phyloP scores from a whole-genome alignment of 2,888 invertebrate genomes.

The Thumatha senex region DNA sequence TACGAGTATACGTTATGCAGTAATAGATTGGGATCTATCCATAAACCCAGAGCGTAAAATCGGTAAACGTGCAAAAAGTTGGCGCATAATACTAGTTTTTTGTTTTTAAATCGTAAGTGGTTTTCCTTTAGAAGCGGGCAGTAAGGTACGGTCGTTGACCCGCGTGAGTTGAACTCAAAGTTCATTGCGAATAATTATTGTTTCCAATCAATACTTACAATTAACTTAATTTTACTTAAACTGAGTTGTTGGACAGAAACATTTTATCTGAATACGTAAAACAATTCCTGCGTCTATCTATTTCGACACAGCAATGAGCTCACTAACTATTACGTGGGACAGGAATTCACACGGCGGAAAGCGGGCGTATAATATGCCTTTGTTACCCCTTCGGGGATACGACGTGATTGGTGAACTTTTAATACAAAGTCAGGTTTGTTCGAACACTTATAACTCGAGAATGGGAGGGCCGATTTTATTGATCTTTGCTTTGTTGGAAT shows the following conservation, averaged over 20 bases:
- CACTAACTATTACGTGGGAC: too few relatives aligned
- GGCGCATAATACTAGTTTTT: slow-evolving; percentile 14
- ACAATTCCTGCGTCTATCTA: too few relatives aligned
- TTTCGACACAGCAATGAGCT: too few relatives aligned
- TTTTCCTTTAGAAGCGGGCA: slow-evolving; percentile 21
- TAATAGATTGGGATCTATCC: not conserved
- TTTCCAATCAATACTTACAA: not conserved
- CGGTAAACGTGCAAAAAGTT: slow-evolving; percentile 1
- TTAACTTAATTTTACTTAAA: slow-evolving; percentile 3
- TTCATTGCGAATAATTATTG: slow-evolving; percentile 1
- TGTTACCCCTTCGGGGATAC: too few relatives aligned
- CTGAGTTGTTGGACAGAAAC: not conserved
- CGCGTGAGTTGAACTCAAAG: slow-evolving; percentile 1
- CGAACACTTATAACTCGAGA: too few relatives aligned
- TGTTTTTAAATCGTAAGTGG: slow-evolving; percentile 15
- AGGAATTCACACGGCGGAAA: too few relatives aligned
- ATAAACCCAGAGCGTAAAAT: slow-evolving; percentile 5
- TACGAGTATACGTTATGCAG: not conserved
- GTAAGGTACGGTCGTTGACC: slow-evolving; percentile 27
- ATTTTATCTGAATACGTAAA: not conserved
- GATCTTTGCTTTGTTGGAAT: too few relatives aligned
- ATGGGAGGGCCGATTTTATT: too few relatives aligned
- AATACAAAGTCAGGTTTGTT: too few relatives aligned
- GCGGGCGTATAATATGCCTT: too few relatives aligned
- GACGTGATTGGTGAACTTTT: too few relatives aligned